Evolutionary conservation across 2,113 vertebrate genomes (phyloP).

Genomic region (Parotia lawesii): DNA sequence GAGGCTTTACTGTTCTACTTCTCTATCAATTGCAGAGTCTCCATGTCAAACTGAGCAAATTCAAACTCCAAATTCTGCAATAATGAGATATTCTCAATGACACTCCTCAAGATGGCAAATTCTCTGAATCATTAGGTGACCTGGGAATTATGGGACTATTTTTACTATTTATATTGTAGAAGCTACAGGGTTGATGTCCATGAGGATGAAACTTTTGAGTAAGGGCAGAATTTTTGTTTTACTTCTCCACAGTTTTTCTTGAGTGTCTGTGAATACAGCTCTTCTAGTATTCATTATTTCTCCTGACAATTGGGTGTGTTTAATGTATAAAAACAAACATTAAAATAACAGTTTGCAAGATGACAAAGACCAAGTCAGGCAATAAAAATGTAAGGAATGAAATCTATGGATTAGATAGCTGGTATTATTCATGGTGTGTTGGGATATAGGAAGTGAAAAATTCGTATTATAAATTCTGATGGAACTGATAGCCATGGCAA

Average conservation of each 20-base stretch:
- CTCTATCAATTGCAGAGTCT: background rate
- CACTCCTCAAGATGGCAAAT: background rate
- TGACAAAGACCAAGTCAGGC: background rate
- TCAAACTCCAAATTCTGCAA: background rate
- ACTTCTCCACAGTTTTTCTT: background rate
- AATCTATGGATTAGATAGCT: background rate
- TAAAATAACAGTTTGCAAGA: background rate
- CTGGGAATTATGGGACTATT: background rate
- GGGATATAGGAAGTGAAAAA: background rate
- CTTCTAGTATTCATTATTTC: background rate
- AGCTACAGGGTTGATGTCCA: background rate
- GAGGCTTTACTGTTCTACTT: background rate
- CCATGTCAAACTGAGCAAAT: background rate
- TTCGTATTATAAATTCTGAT: background rate
- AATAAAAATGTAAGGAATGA: background rate
- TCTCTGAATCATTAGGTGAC: background rate
- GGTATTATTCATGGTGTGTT: background rate
- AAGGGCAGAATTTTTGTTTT: background rate
- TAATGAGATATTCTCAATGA: background rate
- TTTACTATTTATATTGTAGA: background rate
- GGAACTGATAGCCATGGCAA: background rate
- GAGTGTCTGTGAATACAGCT: background rate
- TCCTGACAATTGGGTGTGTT: background rate
- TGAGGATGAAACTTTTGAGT: background rate
- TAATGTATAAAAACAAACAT: background rate